A percentile compares a stretch with the other conserved stretches of the same genome.
These are phyloP conservation scores for Leptoteleia sp. DNA, from an alignment of 1,140 invertebrate genomes.

Conservation along the genomic window DNA sequence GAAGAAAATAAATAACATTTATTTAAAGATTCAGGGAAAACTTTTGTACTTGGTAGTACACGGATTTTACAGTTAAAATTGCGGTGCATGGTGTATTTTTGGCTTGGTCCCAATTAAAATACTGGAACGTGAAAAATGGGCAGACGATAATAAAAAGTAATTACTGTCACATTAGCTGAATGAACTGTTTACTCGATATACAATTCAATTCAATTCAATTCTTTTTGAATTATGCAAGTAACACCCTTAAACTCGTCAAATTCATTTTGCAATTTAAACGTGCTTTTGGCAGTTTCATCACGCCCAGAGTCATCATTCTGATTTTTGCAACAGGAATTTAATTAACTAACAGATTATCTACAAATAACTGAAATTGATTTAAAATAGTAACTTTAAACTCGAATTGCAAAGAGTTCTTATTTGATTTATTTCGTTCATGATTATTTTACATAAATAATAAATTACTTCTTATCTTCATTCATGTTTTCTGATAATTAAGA, in stretches of 20 bases:
- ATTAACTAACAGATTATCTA: too few relatives aligned
- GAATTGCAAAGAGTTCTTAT: too few relatives aligned
- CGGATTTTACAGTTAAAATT: background rate
- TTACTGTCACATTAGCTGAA: conserved; percentile 11
- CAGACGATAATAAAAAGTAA: conserved; percentile 19
- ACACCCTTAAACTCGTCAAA: too few relatives aligned
- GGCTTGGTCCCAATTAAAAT: conserved; percentile 26
- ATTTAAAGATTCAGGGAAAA: conserved; percentile 27
- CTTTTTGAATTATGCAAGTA: background rate
- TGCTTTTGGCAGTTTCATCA: background rate
- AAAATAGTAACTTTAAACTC: too few relatives aligned
- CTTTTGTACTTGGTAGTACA: background rate
- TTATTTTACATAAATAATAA: too few relatives aligned
- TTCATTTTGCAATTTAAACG: too few relatives aligned
- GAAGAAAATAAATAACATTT: conserved; percentile 21
- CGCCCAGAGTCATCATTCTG: too few relatives aligned
- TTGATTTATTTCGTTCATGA: too few relatives aligned
- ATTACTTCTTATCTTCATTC: too few relatives aligned
- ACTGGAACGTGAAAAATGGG: conserved; percentile 23
- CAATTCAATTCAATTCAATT: conserved; percentile 18
- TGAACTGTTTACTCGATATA: background rate
- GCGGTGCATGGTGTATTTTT: background rate
- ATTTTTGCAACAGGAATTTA: too few relatives aligned
- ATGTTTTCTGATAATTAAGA: too few relatives aligned
- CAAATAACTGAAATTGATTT: too few relatives aligned